Conservation (phyloP, 2,888 invertebrate species). For the Athetis lepigone region DNA sequence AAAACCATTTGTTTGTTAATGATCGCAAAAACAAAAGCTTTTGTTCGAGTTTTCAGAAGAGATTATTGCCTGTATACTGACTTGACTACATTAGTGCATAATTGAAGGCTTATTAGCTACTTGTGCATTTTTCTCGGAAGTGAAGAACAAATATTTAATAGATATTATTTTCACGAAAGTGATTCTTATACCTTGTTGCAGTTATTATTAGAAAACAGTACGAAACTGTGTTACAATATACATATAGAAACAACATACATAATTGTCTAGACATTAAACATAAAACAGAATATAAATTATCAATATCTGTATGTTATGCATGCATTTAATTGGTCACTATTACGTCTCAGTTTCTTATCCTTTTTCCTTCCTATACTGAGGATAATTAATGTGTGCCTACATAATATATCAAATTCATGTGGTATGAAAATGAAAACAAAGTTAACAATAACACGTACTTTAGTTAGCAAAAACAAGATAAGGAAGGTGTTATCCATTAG, state of each 20-base stretch:
- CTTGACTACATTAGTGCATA: neutral
- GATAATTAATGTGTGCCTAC: slow-evolving; percentile 9
- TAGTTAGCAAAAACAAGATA: slow-evolving; percentile 39
- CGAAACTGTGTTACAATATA: neutral
- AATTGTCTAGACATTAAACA: slow-evolving; percentile 40
- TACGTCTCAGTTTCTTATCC: slow-evolving; percentile 40
- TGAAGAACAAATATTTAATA: neutral
- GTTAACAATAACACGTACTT: slow-evolving; percentile 10
- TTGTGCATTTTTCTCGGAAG: neutral
- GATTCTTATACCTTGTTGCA: neutral
- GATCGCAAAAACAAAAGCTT: neutral
- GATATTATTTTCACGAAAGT: neutral
- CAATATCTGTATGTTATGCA: slow-evolving; percentile 16
- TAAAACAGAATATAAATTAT: slow-evolving; percentile 37
- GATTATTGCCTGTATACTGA: neutral
- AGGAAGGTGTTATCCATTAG: neutral
- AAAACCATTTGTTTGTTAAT: too few relatives aligned
- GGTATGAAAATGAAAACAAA: slow-evolving; percentile 34
- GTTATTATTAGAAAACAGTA: slow-evolving; percentile 25
- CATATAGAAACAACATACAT: slow-evolving; percentile 22
- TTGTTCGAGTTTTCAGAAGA: neutral
- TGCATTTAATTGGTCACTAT: slow-evolving; percentile 31
- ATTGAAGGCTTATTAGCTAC: neutral
- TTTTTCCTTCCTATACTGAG: slow-evolving; percentile 46
- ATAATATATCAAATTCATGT: neutral